Conservation (phyloP, 2,113 vertebrate species). For the Prunella himalayana region DNA sequence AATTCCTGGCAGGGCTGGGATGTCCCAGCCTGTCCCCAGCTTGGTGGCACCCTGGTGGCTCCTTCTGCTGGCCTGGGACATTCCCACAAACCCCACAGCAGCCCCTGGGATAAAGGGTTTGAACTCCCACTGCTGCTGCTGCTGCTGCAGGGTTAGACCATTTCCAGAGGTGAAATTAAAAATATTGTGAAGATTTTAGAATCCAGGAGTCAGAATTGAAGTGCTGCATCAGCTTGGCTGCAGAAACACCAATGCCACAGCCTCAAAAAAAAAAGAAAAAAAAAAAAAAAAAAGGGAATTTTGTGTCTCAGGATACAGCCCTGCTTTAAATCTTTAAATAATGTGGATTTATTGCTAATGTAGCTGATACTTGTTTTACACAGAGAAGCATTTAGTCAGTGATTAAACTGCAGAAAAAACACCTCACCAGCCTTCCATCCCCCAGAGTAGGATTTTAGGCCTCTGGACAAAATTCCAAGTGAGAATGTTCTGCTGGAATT, state of each 20-base stretch:
- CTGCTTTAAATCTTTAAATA: neutral
- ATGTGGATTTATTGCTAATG: neutral
- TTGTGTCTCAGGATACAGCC: neutral
- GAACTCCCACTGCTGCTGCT: rapidly evolving
- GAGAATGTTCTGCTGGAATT: neutral
- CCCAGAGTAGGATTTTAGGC: neutral
- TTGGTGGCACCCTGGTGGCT: neutral
- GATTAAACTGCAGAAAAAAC: neutral
- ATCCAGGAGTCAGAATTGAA: neutral
- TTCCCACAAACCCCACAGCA: neutral
- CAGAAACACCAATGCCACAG: neutral
- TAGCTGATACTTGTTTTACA: neutral
- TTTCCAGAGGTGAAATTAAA: neutral
- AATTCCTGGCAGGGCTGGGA: neutral
- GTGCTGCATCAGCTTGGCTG: neutral
- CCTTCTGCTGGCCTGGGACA: neutral
- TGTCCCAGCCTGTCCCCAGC: neutral
- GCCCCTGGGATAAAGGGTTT: rapidly evolving
- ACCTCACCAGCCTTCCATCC: neutral
- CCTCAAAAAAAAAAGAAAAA: neutral
- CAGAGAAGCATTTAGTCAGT: neutral
- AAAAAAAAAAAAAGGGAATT: neutral
- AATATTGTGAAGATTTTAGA: neutral
- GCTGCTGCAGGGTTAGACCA: rapidly evolving
- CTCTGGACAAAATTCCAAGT: neutral